These are phyloP conservation scores for Catocala fraxini DNA, from an alignment of 2,888 invertebrate species.

Conservation along the genomic window DNA sequence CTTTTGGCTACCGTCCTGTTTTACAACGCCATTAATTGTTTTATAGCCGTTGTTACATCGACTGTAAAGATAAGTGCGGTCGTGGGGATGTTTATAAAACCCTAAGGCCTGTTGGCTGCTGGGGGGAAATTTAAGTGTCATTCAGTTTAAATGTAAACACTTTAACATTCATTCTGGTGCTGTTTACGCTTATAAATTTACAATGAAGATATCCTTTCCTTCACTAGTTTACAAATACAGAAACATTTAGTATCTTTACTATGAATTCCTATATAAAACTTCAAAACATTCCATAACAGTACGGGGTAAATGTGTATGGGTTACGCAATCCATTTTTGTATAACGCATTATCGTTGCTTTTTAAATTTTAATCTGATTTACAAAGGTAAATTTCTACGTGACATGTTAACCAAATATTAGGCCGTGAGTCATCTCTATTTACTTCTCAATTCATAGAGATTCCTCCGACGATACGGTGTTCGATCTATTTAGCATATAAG, in stretches of 20 bases:
- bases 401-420: neutral
- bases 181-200: neutral
- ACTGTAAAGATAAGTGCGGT: constrained; percentile 76
- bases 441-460: neutral
- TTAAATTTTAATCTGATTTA: no score
- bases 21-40: constrained; percentile 81
- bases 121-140: constrained; percentile 39
- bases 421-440: neutral
- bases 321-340: no score
- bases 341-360: no score
- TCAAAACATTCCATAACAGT: no score
- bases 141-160: constrained; percentile 40
- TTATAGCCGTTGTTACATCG: constrained; percentile 73
- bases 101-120: constrained; percentile 55
- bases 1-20: constrained; percentile 72
- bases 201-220: no score
- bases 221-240: no score
- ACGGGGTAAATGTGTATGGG: no score
- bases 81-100: constrained; percentile 74
- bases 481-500: neutral
- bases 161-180: constrained; percentile 9
- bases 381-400: no score
- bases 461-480: no score
- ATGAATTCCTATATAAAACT: no score
- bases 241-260: no score